A percentile compares a stretch with the other conserved stretches of the same genome.
Conservation (phyloP, 2,797 vertebrate genomes). For the Alauda arvensis region DNA sequence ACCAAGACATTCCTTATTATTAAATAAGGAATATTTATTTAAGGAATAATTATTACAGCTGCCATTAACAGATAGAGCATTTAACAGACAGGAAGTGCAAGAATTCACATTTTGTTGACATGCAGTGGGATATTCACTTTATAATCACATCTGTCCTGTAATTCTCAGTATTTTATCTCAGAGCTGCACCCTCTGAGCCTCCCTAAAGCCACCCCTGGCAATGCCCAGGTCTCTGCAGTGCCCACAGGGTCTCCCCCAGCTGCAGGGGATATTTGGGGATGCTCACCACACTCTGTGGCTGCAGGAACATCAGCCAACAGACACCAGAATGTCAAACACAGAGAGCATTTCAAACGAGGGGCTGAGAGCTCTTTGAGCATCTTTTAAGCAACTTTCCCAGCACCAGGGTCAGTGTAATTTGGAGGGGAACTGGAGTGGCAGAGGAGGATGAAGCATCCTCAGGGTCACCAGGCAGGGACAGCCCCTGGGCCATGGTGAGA, state of each 20-base stretch:
- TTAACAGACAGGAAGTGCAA: background rate
- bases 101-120: background rate
- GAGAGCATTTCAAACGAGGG: background rate
- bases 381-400: background rate
- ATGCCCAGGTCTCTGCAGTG: accelerated
- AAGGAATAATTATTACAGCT: background rate
- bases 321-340: background rate
- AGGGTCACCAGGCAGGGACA: background rate
- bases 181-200: background rate
- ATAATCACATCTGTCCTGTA: background rate
- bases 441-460: too few species aligned
- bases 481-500: background rate
- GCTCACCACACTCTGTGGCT: accelerated
- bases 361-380: background rate
- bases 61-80: background rate
- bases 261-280: background rate
- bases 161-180: background rate
- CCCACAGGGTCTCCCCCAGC: background rate
- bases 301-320: background rate
- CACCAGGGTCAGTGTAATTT: background rate
- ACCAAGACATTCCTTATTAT: background rate
- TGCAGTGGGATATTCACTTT: background rate
- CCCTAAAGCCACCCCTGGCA: accelerated
- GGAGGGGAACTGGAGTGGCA: background rate
- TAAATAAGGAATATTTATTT: too few species aligned